Percentiles rank a stretch among this genome's conserved stretches.
Conservation (phyloP, 37 sponge, comb jelly and placozoan species). For the Eunapius fragilis region DNA sequence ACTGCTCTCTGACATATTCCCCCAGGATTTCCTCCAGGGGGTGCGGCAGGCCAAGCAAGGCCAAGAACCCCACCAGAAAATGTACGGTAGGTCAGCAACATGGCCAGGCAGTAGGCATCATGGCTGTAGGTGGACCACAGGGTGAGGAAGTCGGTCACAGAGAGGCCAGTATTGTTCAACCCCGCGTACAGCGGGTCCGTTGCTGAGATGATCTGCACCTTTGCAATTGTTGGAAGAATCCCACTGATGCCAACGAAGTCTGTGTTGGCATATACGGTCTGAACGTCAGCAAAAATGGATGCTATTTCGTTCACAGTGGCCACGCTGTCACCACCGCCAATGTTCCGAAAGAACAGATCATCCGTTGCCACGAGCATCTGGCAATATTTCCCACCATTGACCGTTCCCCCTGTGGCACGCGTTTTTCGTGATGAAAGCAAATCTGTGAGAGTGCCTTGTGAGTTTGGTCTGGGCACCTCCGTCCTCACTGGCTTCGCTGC, state of each 20-base stretch:
- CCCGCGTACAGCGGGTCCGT: constrained; percentile 1
- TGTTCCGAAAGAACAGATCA: constrained; percentile 44
- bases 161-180: constrained; percentile 19
- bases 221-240: constrained; percentile 21
- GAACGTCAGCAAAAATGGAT: constrained; percentile 25
- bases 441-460: not conserved
- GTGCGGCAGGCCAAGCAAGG: constrained; percentile 83
- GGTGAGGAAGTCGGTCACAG: constrained; percentile 79
- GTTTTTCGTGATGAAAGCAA: not conserved
- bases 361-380: constrained; percentile 71
- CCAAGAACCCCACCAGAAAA: constrained; percentile 92
- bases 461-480: not conserved
- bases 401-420: not conserved
- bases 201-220: not conserved
- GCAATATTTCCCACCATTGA: constrained; percentile 42
- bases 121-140: constrained; percentile 74
- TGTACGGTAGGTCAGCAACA: constrained; percentile 86
- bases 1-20: constrained; percentile 79
- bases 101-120: constrained; percentile 73
- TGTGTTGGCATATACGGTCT: constrained; percentile 37
- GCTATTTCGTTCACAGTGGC: constrained; percentile 58
- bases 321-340: constrained; percentile 36
- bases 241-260: constrained; percentile 39
- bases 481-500: constrained; percentile 24
- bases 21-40: constrained; percentile 73